Conservation (phyloP, 2,797 vertebrate genomes). For the Phylloscopus collybita region DNA sequence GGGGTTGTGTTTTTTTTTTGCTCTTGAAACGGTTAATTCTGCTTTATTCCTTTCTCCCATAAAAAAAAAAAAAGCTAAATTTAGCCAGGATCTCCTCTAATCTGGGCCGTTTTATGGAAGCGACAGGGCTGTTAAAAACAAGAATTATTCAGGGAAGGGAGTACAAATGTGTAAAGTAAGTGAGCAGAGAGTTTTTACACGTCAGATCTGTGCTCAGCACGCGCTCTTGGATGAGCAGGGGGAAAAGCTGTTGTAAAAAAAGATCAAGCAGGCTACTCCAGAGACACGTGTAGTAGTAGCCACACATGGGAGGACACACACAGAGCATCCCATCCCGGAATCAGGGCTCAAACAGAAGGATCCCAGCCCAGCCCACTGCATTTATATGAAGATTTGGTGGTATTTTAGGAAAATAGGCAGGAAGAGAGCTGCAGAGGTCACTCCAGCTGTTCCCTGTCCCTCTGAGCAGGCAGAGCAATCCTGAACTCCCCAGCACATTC, state of each 20-base stretch:
- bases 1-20: slow-evolving; percentile 68
- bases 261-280: background rate
- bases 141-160: slow-evolving; percentile 15
- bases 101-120: slow-evolving; percentile 79
- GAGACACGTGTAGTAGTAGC: background rate
- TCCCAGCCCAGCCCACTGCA: background rate
- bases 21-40: slow-evolving; percentile 81
- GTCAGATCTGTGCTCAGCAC: background rate
- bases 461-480: background rate
- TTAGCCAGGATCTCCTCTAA: slow-evolving; percentile 79
- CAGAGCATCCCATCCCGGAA: background rate
- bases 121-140: slow-evolving; percentile 36
- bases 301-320: background rate
- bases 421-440: background rate
- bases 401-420: background rate
- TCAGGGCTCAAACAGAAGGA: background rate
- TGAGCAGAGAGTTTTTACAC: background rate
- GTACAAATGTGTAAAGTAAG: slow-evolving; percentile 39
- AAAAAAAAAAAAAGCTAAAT: slow-evolving; percentile 77
- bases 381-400: background rate
- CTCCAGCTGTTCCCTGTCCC: background rate
- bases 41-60: slow-evolving; percentile 79
- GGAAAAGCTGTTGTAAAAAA: slow-evolving; percentile 1
- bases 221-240: background rate
- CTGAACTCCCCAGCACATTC: no score